These are phyloP conservation scores for Sylvia atricapilla DNA, from an alignment of 2,113 vertebrate species.

Conservation along the genomic window DNA sequence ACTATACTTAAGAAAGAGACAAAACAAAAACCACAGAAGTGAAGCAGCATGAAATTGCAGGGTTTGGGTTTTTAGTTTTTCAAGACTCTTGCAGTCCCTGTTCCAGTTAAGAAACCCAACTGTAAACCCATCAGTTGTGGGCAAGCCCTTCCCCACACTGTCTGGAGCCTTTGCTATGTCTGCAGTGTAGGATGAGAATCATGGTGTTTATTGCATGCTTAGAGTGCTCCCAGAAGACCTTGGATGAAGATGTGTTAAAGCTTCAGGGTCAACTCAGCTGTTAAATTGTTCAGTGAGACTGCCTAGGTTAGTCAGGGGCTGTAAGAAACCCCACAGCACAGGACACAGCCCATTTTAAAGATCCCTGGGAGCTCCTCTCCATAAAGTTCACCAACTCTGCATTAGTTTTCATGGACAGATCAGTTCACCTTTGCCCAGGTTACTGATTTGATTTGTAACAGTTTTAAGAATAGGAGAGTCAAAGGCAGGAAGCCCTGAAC, in stretches of 20 bases:
- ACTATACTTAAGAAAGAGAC: conserved; percentile 49
- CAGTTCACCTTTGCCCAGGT: not conserved
- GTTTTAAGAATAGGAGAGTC: not conserved
- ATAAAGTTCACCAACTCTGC: not conserved
- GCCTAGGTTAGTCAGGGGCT: not conserved
- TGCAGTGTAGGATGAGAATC: not conserved
- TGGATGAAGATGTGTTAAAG: not conserved
- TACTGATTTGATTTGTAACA: not conserved
- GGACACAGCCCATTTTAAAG: not conserved
- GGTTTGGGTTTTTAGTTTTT: not conserved
- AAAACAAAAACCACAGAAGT: conserved; percentile 60
- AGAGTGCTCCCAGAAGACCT: not conserved
- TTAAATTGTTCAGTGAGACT: not conserved
- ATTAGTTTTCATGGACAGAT: not conserved
- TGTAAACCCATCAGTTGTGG: not conserved
- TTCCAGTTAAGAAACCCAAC: not conserved
- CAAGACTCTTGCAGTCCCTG: not conserved
- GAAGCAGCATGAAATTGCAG: conserved; percentile 13
- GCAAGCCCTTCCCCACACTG: not conserved
- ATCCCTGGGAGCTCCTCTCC: not conserved
- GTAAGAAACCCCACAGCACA: not conserved
- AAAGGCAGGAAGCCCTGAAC: not conserved
- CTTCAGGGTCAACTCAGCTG: not conserved
- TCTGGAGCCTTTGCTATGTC: not conserved
- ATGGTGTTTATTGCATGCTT: not conserved